Evolutionary conservation across 2,113 vertebrate genomes (phyloP).

Genomic region (Scortum barcoo): DNA sequence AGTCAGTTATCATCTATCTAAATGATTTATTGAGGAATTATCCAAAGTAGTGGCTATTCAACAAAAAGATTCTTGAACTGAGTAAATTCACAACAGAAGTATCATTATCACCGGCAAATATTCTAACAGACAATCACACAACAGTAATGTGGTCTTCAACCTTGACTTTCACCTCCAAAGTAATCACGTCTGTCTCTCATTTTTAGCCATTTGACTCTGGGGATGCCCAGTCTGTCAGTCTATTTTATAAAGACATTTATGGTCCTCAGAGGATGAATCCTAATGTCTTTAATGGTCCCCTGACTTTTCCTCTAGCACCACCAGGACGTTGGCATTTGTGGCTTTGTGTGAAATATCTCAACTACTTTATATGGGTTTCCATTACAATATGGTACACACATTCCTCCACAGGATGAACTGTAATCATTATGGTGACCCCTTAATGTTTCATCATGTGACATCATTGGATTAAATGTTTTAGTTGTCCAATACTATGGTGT

Average conservation of each 20-base stretch:
- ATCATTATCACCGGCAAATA: too few relatives aligned
- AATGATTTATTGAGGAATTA: not conserved
- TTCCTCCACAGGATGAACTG: not conserved
- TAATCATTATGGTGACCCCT: too few relatives aligned
- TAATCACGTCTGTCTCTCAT: not conserved
- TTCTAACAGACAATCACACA: too few relatives aligned
- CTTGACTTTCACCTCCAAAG: too few relatives aligned
- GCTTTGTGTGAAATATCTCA: not conserved
- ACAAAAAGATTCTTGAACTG: too few relatives aligned
- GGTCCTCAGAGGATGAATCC: not conserved
- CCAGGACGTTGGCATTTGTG: not conserved
- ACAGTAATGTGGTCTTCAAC: too few relatives aligned
- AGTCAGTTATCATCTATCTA: not conserved
- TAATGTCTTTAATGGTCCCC: not conserved
- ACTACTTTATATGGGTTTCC: not conserved
- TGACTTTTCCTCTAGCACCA: not conserved
- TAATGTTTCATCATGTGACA: too few relatives aligned
- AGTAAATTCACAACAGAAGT: too few relatives aligned
- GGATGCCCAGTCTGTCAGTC: not conserved
- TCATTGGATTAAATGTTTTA: too few relatives aligned
- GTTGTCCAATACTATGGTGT: too few relatives aligned
- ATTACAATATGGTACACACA: not conserved
- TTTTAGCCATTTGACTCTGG: too few relatives aligned
- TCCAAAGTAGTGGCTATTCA: too few relatives aligned
- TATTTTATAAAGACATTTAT: not conserved